Evolutionary conservation across 2,113 vertebrate genomes (phyloP).

Genomic region (Leptocoma aspasia): DNA sequence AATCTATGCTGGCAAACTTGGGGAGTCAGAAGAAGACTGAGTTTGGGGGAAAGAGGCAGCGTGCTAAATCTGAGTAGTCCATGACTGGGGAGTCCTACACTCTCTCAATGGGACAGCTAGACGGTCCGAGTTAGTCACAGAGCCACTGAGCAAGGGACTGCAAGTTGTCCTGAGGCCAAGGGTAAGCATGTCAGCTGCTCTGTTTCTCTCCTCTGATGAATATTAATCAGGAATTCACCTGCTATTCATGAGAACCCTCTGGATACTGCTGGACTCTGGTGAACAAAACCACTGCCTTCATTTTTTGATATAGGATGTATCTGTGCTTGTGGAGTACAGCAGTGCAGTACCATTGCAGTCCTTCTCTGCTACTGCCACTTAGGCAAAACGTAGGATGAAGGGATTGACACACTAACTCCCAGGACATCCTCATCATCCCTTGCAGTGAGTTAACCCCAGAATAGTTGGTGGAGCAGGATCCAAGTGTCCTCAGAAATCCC

Average conservation of each 20-base stretch:
- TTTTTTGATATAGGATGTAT: neutral
- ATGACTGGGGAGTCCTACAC: neutral
- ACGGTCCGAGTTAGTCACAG: neutral
- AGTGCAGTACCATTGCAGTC: neutral
- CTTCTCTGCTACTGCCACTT: neutral
- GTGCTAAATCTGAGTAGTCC: neutral
- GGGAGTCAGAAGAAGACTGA: neutral
- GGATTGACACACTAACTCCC: neutral
- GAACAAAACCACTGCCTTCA: neutral
- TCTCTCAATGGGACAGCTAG: neutral
- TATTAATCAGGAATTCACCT: neutral
- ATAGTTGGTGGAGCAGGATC: neutral
- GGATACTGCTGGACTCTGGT: neutral
- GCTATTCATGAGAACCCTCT: neutral
- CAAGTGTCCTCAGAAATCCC: neutral
- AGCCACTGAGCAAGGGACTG: neutral
- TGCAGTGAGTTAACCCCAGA: neutral
- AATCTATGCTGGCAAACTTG: neutral
- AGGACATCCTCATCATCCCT: neutral
- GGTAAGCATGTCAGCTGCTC: neutral
- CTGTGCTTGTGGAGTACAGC: neutral
- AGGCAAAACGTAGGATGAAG: neutral
- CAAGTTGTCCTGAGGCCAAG: neutral
- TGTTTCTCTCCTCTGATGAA: neutral
- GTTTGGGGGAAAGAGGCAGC: neutral